Evolutionary conservation across 2,888 invertebrate species (phyloP).

Genomic region (Oxycera nigricornis): DNA sequence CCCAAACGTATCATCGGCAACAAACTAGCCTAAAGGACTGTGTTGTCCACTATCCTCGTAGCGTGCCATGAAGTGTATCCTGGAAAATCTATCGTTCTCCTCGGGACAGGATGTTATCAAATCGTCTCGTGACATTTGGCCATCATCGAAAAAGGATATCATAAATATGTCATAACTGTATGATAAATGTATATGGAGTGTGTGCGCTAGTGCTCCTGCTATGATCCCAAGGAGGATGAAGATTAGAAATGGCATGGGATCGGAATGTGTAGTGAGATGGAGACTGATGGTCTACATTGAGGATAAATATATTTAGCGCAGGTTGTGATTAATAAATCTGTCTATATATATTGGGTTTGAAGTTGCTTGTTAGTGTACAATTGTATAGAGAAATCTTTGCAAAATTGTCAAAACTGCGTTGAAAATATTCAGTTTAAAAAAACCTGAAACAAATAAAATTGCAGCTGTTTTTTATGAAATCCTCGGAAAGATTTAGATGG

Average conservation of each 20-base stretch:
- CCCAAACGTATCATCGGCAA: not conserved
- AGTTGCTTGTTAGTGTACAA: too few relatives aligned
- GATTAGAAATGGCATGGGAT: not conserved
- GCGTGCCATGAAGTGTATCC: constrained; percentile 18
- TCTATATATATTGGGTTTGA: too few relatives aligned
- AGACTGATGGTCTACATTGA: not conserved
- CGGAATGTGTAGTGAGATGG: not conserved
- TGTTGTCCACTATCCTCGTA: not conserved
- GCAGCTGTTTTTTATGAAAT: too few relatives aligned
- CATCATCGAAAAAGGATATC: constrained; percentile 40
- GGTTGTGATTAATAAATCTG: too few relatives aligned
- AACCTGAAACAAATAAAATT: too few relatives aligned
- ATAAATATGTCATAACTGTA: constrained; percentile 37
- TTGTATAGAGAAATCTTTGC: too few relatives aligned
- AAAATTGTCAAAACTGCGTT: too few relatives aligned
- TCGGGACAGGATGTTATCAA: constrained; percentile 39
- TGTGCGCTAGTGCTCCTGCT: not conserved
- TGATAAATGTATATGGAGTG: constrained; percentile 31
- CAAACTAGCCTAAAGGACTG: not conserved
- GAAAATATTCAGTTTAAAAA: too few relatives aligned
- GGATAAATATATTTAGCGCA: not conserved
- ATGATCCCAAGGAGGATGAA: not conserved
- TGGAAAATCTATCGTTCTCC: constrained; percentile 33
- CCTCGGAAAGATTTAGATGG: too few relatives aligned
- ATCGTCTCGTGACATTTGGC: constrained; percentile 38